Evolutionary conservation across 2,113 vertebrate genomes (phyloP), one percentile per base, ranked within the genome.

Genomic region (Peromyscus polionotus): DNA sequence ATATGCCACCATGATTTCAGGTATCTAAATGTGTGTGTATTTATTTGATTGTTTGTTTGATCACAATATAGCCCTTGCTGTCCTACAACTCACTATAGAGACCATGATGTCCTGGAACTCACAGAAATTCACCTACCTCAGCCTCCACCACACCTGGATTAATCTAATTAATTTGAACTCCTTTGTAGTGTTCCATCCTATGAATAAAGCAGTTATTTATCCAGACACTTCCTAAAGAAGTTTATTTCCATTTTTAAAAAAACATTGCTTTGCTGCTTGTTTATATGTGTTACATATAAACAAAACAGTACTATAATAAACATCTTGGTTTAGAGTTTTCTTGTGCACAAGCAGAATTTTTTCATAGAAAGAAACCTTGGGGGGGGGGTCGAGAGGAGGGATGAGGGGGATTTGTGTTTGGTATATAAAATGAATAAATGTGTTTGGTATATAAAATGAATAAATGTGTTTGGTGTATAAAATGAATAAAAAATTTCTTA

Each of bases 251-350:
- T 86, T 67, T 63, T 95, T 94, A 63, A 63, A 84, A 24, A 31
- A 31, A 77, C 6, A 59, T 24, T 63, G 12, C 59, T 42, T 63
- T 45, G 39, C 45, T 85, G n/a, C n/a, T 96, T 95, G 96, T 67
- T 77, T 87, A 20, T 70, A 68, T 70, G 79, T 77, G 31, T 24
- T 57, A n/a, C 10, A 57, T 36, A 81, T 36, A 87, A 76, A 77
- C 45, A 75, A 85, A 97, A 97, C 31, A 96, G 26, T 84, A 77
- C 42, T 77, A 85, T 19, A 94, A 72, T 90, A 91, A 90, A 93
- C 19, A 96, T 76, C n/a, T 93, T 68, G 48, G 61, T 73, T 33
- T 54, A 14, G 33, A 63, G 48, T 77, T 87, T 95, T 90, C 54
- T 84, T 91, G 28, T 80, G 4, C 19, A 87, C 17, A 63, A 0